phyloP scores from a whole-genome alignment of 2,797 vertebrate genomes.

The Halcyon badia region DNA sequence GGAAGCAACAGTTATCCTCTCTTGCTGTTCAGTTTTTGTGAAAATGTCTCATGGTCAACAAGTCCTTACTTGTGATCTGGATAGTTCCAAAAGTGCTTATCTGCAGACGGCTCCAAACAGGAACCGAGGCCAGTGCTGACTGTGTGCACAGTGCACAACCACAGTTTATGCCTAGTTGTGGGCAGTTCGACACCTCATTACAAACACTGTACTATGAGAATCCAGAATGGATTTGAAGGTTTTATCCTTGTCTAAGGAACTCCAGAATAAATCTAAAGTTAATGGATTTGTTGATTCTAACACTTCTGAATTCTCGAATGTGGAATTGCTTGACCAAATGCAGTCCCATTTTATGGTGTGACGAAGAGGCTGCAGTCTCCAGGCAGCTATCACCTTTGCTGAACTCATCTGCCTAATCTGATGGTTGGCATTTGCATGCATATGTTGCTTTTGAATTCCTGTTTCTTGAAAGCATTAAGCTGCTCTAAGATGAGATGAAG shows the following conservation, averaged over 20 bases:
- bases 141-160: fast-evolving
- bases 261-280: background rate
- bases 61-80: background rate
- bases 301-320: background rate
- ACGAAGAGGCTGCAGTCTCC: background rate
- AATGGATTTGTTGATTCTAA: background rate
- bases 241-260: background rate
- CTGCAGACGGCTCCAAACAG: background rate
- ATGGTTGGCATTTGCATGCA: fast-evolving
- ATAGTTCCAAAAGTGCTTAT: background rate
- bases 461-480: background rate
- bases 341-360: background rate
- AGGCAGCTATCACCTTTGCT: background rate
- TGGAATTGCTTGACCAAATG: background rate
- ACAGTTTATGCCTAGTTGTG: background rate
- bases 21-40: background rate
- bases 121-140: background rate
- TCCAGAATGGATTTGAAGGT: background rate
- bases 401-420: background rate
- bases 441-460: background rate
- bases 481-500: background rate
- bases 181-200: background rate
- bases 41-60: background rate
- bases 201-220: background rate
- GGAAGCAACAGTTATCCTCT: background rate